Conservation (phyloP, 2,113 vertebrate species). For the Thomomys bottae region DNA sequence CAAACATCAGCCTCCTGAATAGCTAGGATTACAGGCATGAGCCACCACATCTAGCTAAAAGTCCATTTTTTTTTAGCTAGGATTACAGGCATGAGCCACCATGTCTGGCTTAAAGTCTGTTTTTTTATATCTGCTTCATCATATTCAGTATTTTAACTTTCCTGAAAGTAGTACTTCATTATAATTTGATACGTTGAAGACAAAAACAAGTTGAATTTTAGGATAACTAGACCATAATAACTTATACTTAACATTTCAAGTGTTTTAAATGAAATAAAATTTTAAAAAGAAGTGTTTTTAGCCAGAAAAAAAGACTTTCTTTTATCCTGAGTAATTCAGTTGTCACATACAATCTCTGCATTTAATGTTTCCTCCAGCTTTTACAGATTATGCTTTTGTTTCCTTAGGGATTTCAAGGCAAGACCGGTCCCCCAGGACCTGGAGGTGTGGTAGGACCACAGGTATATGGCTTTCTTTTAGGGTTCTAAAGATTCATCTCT, state of each 20-base stretch:
- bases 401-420: slow-evolving; percentile 97
- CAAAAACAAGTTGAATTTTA: neutral
- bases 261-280: no score
- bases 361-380: neutral
- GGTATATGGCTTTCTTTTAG: slow-evolving; percentile 82
- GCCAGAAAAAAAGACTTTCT: slow-evolving; percentile 10
- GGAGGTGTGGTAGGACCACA: slow-evolving; percentile 98
- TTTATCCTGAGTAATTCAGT: neutral
- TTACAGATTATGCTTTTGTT: slow-evolving; percentile 57
- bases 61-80: no score
- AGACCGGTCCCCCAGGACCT: slow-evolving; percentile 97
- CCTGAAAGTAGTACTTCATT: neutral
- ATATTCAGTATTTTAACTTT: neutral
- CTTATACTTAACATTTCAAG: slow-evolving; percentile 53
- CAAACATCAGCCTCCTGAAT: no score
- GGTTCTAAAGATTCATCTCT: neutral
- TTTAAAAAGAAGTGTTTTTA: slow-evolving; percentile 26
- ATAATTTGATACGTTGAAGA: slow-evolving; percentile 3
- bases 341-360: neutral
- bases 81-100: no score
- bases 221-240: neutral
- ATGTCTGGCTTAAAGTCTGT: no score
- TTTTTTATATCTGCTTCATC: neutral
- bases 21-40: no score
- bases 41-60: no score